Conservation (phyloP, 2,797 vertebrate genomes). For the Microctenopoma lineatum region DNA sequence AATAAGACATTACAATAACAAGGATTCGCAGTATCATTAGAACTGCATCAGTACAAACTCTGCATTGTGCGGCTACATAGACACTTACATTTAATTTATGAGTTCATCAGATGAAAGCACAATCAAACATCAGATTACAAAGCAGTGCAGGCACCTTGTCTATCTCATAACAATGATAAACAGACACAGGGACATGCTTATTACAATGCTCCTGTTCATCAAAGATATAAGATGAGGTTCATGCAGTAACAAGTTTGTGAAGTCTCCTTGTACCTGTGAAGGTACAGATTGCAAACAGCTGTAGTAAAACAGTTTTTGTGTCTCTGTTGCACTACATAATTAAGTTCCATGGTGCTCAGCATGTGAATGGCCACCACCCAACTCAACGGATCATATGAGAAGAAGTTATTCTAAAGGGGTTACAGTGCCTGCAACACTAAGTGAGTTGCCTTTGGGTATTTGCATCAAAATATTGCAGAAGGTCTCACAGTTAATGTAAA, state of each 20-base stretch:
- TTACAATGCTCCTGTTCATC: not conserved
- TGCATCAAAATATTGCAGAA: not conserved
- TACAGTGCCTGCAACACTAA: not conserved
- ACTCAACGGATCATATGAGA: too few species aligned
- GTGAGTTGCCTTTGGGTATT: not conserved
- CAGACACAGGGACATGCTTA: not conserved
- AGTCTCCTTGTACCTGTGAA: not conserved
- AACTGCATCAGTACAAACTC: not conserved
- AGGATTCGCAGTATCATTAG: not conserved
- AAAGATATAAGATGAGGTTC: not conserved
- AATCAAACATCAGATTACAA: not conserved
- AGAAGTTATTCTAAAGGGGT: not conserved
- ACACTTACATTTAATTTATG: not conserved
- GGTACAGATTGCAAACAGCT: not conserved
- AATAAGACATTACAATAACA: not conserved
- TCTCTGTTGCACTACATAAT: not conserved
- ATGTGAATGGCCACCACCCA: not conserved
- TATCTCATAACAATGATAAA: not conserved
- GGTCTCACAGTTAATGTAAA: not conserved
- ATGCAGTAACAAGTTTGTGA: slow-evolving; percentile 1
- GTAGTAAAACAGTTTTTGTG: not conserved
- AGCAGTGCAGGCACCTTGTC: not conserved
- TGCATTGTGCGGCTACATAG: not conserved
- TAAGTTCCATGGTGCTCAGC: not conserved
- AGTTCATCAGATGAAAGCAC: not conserved